Evolutionary conservation across 2,888 invertebrate genomes (phyloP), one percentile per base, ranked within the genome.

Genomic region (Ormyrus pomaceus): DNA sequence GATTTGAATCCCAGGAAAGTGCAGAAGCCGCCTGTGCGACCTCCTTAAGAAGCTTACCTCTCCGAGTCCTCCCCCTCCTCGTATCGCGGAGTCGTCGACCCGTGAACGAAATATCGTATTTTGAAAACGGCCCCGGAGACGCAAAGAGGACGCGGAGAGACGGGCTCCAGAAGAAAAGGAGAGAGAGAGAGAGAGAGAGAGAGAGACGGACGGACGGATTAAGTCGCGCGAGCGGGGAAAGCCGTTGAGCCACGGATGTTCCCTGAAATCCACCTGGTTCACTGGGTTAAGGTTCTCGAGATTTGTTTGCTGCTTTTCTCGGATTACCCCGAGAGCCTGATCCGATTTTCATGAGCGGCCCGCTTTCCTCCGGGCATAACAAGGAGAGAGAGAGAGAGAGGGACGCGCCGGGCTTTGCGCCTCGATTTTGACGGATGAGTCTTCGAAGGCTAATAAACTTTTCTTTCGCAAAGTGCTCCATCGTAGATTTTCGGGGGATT

Each of bases 31-130:
- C 34, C 34, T 4, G 61, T 76, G 68, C 61, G 75, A 83, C 80
- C 81, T 83, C 79, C 71, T 79, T 87, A 86, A 86, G 85, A 82
- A 86, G 86, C 86, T 87, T 87, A 87, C 59, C 51, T 3, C 61
- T 45, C 50, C 55, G 3, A 64, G 55, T 10, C 61, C 34, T 50
- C 51, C 10, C 34, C 6, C 34, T 10, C 8, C 45, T 66, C 59
- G 51, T 66, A 62, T 69, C 69, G 68, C 69, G 69, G 55, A 51
- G 65, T 64, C 86, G 81, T 34, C 81, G 82, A 75, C 59, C 82
- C 84, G 84, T 85, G 82, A 86, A 82, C 79, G 84, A 85, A 4
- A 66, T 86, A 83, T 73, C 19, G 69, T 64, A 65, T 70, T 73
- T 69, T 70, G 46, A 69, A 79, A 69, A 56, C 64, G 64, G 72